Base-by-base conservation (phyloP, 2,888 invertebrate species). In the Nyleta sp. region DNA sequence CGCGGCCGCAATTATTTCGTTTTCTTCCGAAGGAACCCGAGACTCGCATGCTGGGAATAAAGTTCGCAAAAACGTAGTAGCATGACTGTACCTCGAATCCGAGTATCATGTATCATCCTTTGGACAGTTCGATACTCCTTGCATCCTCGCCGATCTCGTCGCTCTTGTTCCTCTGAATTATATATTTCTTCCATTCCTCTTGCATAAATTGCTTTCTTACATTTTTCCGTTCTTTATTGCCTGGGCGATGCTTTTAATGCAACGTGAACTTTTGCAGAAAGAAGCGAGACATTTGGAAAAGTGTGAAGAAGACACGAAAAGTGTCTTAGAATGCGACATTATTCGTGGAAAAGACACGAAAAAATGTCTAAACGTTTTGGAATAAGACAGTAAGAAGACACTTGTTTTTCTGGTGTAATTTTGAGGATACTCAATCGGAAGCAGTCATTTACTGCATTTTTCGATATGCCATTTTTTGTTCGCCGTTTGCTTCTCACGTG, bases 31-130 rank as follows among this genome's bases (percentile, higher is more conserved):
- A 13, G 44, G 33, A 50, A 60, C 31, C 33, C 24, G 38, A 52
- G 60, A 52, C 60, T 71, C 40, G 50, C 50, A 59, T 70, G 59
- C 40, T 59, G 22, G 10, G 60, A 52, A 71, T 71, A 71, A 71
- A 71, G 70, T 74, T 76, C 77, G 55, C 71, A 81, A 78, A 78
- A 82, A 83, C 80, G 80, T 83, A 82, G 83, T 82, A 84, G 82
- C 85, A 83, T 81, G 83, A 85, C 78, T 80, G 74, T 82, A 71
- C 72, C 50, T 24, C 48, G 57, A 55, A 44, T 83, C 81, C 83
- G 76, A 84, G 84, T 84, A 84, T 83, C 85, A 87, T 88, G 87
- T 84, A 88, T 88, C 88, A 88, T 88, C 86, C 83, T 82, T 82
- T 79, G 81, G 88, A 88, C 87, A 87, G 87, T 83, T 80, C 75